These are phyloP conservation scores for Dasypus novemcinctus DNA, from an alignment of 2,113 vertebrate species.

Conservation along the genomic window DNA sequence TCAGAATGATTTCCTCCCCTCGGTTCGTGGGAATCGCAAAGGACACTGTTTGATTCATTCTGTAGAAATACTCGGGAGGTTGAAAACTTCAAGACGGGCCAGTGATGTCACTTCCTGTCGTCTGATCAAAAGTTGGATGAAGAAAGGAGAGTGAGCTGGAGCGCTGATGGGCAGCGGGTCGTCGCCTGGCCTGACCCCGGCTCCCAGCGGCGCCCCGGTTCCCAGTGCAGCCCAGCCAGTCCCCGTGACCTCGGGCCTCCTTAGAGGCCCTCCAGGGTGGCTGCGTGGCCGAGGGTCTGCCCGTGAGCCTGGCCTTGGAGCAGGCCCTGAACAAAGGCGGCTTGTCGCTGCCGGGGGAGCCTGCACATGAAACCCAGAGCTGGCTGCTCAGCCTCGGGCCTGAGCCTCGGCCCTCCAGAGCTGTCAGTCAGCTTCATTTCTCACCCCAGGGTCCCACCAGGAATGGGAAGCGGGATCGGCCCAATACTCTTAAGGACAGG, in stretches of 20 bases:
- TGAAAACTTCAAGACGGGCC: slow-evolving; percentile 43
- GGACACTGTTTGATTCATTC: slow-evolving; percentile 79
- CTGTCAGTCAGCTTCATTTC: background rate
- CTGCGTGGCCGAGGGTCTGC: background rate
- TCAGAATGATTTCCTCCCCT: slow-evolving; percentile 72
- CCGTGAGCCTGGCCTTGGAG: background rate
- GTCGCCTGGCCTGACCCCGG: slow-evolving; percentile 25
- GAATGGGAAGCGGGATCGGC: background rate
- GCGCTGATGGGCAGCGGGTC: background rate
- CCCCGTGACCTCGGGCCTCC: slow-evolving; percentile 35
- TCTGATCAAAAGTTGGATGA: slow-evolving; percentile 72
- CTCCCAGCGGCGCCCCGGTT: background rate
- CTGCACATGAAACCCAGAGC: background rate
- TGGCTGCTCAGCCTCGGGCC: background rate
- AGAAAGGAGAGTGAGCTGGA: slow-evolving; percentile 29
- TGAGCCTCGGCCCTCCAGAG: background rate
- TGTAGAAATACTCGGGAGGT: slow-evolving; percentile 57
- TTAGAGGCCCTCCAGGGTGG: slow-evolving; percentile 37
- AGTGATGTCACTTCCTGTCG: slow-evolving; percentile 73
- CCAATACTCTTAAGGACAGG: background rate
- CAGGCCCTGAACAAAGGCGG: background rate
- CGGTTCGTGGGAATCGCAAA: slow-evolving; percentile 79
- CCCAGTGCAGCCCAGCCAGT: background rate
- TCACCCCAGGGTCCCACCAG: background rate
- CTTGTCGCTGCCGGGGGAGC: background rate